Evolutionary conservation across 2,888 invertebrate species (phyloP).

Genomic region (Hypomecis punctinalis): DNA sequence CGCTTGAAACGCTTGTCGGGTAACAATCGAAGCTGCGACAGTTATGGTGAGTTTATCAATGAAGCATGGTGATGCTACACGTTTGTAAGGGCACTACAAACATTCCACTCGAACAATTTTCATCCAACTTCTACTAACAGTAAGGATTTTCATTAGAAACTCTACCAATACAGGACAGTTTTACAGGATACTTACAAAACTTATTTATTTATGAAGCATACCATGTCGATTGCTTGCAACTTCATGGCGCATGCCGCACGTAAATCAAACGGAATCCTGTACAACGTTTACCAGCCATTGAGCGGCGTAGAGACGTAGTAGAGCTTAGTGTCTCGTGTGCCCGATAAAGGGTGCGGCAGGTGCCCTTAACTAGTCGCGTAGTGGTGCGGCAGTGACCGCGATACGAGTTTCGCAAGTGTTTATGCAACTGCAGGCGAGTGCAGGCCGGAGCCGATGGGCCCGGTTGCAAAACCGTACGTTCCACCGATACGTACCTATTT

Average conservation of each 20-base stretch:
- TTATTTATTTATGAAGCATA: too few species aligned
- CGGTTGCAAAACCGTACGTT: conserved; percentile 72
- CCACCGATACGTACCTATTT: conserved; percentile 50
- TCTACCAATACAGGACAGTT: too few species aligned
- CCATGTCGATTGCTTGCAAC: too few species aligned
- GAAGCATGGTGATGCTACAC: not conserved
- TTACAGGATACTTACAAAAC: too few species aligned
- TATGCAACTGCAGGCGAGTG: conserved; percentile 81
- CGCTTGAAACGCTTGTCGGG: conserved; percentile 2
- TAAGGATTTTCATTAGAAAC: too few species aligned
- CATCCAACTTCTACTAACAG: too few species aligned
- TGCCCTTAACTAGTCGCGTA: conserved; percentile 65
- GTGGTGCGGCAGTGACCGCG: conserved; percentile 82
- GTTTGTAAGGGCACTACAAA: not conserved
- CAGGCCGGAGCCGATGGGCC: conserved; percentile 75
- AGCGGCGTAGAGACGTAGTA: too few species aligned
- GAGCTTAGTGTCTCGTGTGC: conserved; percentile 5
- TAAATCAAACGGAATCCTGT: too few species aligned
- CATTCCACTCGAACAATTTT: not conserved
- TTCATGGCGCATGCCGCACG: too few species aligned
- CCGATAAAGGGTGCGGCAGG: conserved; percentile 69
- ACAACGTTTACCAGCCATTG: too few species aligned
- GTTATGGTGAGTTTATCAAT: conserved; percentile 16
- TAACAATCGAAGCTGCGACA: not conserved
- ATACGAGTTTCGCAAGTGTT: conserved; percentile 77